Conservation (phyloP, 1,140 invertebrate genomes). For the Callitettix versicolor region DNA sequence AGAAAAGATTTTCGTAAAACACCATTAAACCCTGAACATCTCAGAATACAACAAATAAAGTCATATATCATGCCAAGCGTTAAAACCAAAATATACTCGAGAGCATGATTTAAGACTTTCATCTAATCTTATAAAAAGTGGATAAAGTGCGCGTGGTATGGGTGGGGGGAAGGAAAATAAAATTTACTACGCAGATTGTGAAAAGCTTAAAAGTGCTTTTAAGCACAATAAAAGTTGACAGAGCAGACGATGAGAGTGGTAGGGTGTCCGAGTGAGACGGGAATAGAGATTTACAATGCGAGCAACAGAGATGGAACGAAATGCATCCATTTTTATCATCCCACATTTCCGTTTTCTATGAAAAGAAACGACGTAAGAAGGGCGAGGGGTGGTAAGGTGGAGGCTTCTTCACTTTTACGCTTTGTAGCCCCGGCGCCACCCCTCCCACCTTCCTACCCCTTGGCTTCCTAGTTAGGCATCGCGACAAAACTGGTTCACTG, state of each 20-base stretch:
- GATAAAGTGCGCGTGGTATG: not conserved
- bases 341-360: constrained; percentile 7
- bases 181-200: constrained; percentile 12
- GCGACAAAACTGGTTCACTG: too few species aligned
- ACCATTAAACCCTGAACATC: too few species aligned
- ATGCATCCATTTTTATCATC: constrained; percentile 9
- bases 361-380: constrained; percentile 1
- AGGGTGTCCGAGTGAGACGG: constrained; percentile 2
- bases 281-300: constrained; percentile 15
- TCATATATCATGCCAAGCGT: too few species aligned
- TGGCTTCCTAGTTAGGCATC: too few species aligned
- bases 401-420: constrained; percentile 12
- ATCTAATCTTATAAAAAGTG: not conserved
- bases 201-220: constrained; percentile 15
- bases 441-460: too few species aligned
- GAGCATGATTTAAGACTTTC: too few species aligned
- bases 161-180: constrained; percentile 3
- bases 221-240: constrained; percentile 15
- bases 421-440: constrained; percentile 3
- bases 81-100: too few species aligned
- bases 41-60: too few species aligned
- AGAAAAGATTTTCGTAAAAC: too few species aligned
- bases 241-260: not conserved
- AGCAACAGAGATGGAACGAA: constrained; percentile 10
- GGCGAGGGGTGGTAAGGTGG: constrained; percentile 3